These are phyloP conservation scores for Aeoliscus strigatus DNA, from an alignment of 2,797 vertebrate genomes.

Conservation along the genomic window DNA sequence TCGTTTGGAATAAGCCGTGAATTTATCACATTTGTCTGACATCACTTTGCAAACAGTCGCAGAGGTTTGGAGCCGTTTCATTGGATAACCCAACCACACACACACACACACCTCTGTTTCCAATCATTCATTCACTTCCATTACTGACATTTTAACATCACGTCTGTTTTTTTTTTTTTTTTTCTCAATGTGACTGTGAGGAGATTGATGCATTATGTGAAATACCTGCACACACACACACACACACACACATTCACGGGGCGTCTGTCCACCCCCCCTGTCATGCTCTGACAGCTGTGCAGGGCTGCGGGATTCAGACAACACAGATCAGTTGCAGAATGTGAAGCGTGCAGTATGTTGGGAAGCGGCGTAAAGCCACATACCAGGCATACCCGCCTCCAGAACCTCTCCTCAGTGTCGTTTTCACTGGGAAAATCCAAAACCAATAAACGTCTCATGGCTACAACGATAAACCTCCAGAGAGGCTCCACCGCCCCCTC, in stretches of 20 bases:
- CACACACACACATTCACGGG: constrained; percentile 30
- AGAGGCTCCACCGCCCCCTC: background rate
- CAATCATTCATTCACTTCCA: too few relatives aligned
- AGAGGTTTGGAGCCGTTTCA: constrained; percentile 39
- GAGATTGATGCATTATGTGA: too few relatives aligned
- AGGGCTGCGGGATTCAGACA: constrained; percentile 69
- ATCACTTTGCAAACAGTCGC: too few relatives aligned
- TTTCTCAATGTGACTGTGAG: too few relatives aligned
- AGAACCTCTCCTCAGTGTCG: constrained; percentile 49
- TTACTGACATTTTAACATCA: too few relatives aligned
- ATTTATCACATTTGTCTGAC: constrained; percentile 48
- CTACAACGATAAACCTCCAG: constrained; percentile 16
- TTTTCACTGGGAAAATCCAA: constrained; percentile 38
- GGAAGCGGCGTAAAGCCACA: constrained; percentile 69
- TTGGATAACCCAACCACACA: constrained; percentile 30
- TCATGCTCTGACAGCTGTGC: constrained; percentile 72
- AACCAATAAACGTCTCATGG: constrained; percentile 39
- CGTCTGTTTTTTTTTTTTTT: too few relatives aligned
- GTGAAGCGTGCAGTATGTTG: constrained; percentile 68
- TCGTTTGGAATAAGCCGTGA: constrained; percentile 27
- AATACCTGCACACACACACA: constrained; percentile 23
- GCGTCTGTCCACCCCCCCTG: constrained; percentile 49
- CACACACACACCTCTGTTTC: constrained; percentile 10
- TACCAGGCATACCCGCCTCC: constrained; percentile 64
- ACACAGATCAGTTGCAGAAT: constrained; percentile 76